Percentiles rank a stretch among this genome's conserved stretches.
Conservation (phyloP, 2,888 invertebrate species). For the Aphidius colemani region DNA sequence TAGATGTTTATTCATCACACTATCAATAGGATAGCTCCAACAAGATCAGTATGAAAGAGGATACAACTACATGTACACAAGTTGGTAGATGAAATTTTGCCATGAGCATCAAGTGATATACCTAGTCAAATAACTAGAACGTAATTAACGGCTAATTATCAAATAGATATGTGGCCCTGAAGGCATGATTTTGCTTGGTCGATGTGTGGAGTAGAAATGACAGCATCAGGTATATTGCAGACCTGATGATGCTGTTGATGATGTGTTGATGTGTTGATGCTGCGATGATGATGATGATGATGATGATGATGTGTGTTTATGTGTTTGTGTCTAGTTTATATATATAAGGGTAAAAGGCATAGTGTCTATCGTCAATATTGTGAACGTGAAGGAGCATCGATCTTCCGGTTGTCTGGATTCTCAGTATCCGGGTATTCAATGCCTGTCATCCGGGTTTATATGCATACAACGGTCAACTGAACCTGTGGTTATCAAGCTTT, state of each 20-base stretch:
- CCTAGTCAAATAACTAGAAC: slow-evolving; percentile 57
- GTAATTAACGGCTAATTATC: slow-evolving; percentile 60
- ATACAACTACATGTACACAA: no score
- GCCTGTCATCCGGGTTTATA: slow-evolving; percentile 18
- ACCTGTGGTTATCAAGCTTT: neutral
- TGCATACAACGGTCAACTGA: slow-evolving; percentile 12
- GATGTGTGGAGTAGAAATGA: no score
- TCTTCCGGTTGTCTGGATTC: slow-evolving; percentile 27
- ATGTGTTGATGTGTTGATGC: slow-evolving; percentile 12
- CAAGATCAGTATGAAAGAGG: no score
- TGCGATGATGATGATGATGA: neutral
- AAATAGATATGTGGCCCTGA: slow-evolving; percentile 53
- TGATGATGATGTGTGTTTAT: neutral
- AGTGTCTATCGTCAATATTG: slow-evolving; percentile 14
- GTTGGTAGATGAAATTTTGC: no score
- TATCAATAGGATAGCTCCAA: no score
- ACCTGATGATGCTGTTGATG: neutral
- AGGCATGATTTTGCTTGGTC: slow-evolving; percentile 35
- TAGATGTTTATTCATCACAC: slow-evolving; percentile 16
- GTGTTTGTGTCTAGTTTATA: no score
- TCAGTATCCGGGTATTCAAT: slow-evolving; percentile 11
- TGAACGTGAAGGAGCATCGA: slow-evolving; percentile 20
- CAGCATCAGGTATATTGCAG: no score
- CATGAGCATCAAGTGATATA: slow-evolving; percentile 41
- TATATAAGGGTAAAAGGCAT: no score